Evolutionary conservation across 1,140 invertebrate genomes (phyloP), one percentile per base, ranked within the genome.

Genomic region (Reticulitermes speratus): DNA sequence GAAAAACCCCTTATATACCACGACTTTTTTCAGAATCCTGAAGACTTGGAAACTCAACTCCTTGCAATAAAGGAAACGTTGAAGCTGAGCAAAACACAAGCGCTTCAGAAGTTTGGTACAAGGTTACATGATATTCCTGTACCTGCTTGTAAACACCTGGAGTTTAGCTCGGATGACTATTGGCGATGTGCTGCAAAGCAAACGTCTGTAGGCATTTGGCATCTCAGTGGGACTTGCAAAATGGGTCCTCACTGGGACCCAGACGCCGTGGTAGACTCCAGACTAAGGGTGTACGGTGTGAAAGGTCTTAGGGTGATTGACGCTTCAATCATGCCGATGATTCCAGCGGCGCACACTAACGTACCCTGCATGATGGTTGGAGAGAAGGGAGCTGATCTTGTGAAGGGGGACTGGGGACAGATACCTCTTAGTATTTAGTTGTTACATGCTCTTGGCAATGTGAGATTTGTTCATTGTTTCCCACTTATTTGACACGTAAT

Each of bases 331-430:
- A 96, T 97, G 94, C 96, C 96, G 0, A 89, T 90, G 3, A 93
- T 96, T 3, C 93, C 94, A 21, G 30, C 55, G 0, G 96, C 96
- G 5, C 97, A 97, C 89, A 97, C 96, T 0, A 97, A 97, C 90
- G 96, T 96, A 0, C 95, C 97, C 5, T 93, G 94, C 12, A 96
- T 97, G 69, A 97, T 97, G 96, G 96, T 97, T 48, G 97, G 93
- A 1, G 97, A 97, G 89, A 97, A 96, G 90, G 96, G 95, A 5
- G 93, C 96, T 0, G 96, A 97, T 91, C 90, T 97, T 88, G 96
- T 97, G 85, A 96, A 96, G 90, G 92, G 93, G 88, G 94, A 32
- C 16, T 86, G 86, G 86, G 14, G 14, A 30, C 3, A 2, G 0
- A 6, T 1, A 2, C 12, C 9, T 16, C 45, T 11, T 48, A 48